Evolutionary conservation across 2,888 invertebrate species (phyloP).

Genomic region (Scotopteryx bipunctaria): DNA sequence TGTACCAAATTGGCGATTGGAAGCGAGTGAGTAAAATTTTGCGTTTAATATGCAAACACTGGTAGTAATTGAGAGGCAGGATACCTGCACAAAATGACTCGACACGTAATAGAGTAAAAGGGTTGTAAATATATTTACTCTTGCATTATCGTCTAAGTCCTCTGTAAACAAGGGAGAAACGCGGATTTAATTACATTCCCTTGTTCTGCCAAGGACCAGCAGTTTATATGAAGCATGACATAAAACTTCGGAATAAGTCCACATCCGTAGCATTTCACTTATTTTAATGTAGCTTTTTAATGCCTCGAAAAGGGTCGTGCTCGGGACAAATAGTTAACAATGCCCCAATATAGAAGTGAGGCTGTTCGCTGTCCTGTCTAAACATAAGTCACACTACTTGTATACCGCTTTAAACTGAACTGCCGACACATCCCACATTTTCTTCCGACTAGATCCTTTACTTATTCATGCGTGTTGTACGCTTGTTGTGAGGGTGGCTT

Average conservation of each 20-base stretch:
- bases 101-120: conserved; percentile 43
- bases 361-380: conserved; percentile 44
- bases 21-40: conserved; percentile 13
- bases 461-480: conserved; percentile 57
- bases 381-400: conserved; percentile 43
- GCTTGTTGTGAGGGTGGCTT: conserved; percentile 47
- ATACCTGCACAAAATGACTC: conserved; percentile 46
- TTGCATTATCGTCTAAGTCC: conserved; percentile 59
- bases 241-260: conserved; percentile 28
- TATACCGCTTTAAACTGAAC: conserved; percentile 56
- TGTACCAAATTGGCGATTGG: conserved; percentile 8
- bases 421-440: conserved; percentile 58
- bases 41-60: conserved; percentile 19
- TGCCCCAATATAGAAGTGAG: conserved; percentile 33
- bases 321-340: conserved; percentile 46
- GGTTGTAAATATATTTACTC: conserved; percentile 60
- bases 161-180: conserved; percentile 58
- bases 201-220: conserved; percentile 34
- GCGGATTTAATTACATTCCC: conserved; percentile 59
- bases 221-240: conserved; percentile 51
- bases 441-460: conserved; percentile 58
- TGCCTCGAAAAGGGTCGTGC: conserved; percentile 40
- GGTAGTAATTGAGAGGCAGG: conserved; percentile 23
- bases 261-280: conserved; percentile 30
- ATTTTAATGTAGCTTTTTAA: conserved; percentile 45